These are phyloP conservation scores for Hirtodrosophila histrioides DNA, from an alignment of 2,888 invertebrate genomes.

Conservation along the genomic window DNA sequence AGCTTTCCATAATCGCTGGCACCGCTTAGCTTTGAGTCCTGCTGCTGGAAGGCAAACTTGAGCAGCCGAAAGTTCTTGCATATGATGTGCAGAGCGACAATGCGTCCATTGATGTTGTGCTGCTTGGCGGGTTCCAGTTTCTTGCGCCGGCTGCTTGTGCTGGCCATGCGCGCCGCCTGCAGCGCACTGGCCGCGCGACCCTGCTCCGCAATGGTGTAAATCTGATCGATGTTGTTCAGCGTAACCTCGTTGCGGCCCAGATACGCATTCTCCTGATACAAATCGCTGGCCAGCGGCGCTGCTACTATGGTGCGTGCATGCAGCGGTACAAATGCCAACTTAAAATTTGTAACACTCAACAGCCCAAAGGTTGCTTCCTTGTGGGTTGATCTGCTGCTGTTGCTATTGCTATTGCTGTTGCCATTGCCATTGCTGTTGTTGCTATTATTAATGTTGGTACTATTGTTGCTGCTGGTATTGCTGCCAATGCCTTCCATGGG, in stretches of 20 bases:
- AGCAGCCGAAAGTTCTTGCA: conserved; percentile 92
- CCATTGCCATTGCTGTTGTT: conserved; percentile 85
- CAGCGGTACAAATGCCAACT: conserved; percentile 92
- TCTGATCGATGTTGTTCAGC: conserved; percentile 83
- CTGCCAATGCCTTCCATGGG: conserved; percentile 86
- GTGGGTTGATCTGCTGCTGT: conserved; percentile 84
- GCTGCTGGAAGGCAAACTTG: conserved; percentile 93
- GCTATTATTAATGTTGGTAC: background rate
- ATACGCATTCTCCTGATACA: conserved; percentile 82
- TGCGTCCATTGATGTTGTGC: conserved; percentile 82
- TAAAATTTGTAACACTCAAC: conserved; percentile 96
- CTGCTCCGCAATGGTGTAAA: conserved; percentile 82
- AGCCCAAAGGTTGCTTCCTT: conserved; percentile 92
- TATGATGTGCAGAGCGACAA: conserved; percentile 83
- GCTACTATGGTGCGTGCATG: conserved; percentile 41
- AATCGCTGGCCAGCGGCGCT: conserved; percentile 52
- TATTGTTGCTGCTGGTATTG: conserved; percentile 84
- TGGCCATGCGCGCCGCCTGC: conserved; percentile 72
- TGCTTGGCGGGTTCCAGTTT: conserved; percentile 81
- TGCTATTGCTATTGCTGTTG: conserved; percentile 86
- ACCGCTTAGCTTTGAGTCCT: conserved; percentile 68
- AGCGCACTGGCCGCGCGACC: conserved; percentile 75
- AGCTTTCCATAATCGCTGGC: conserved; percentile 91
- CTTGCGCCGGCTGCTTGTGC: conserved; percentile 74
- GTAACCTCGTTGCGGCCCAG: conserved; percentile 83